Evolutionary conservation across 2,888 invertebrate species (phyloP).

Genomic region (Ennomos erosarius): DNA sequence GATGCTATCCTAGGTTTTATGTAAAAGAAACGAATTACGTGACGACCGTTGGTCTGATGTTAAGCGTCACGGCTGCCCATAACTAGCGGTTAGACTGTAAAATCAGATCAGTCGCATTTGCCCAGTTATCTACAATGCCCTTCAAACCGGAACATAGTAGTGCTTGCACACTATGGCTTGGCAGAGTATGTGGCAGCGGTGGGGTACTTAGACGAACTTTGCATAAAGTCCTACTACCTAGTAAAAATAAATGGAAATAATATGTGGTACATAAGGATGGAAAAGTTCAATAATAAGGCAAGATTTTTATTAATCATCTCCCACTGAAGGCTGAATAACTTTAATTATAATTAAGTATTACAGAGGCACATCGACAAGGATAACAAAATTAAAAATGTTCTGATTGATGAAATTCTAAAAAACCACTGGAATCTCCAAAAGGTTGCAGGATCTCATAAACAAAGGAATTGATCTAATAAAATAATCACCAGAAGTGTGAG

Average conservation of each 20-base stretch:
- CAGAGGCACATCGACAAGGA: slow-evolving; percentile 80
- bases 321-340: slow-evolving; percentile 76
- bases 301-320: slow-evolving; percentile 79
- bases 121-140: too few relatives aligned
- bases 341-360: slow-evolving; percentile 74
- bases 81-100: too few relatives aligned
- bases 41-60: too few relatives aligned
- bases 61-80: too few relatives aligned
- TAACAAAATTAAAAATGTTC: slow-evolving; percentile 84
- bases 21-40: too few relatives aligned
- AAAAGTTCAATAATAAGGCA: slow-evolving; percentile 79
- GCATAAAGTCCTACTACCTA: not conserved
- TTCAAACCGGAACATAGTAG: too few relatives aligned
- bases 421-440: slow-evolving; percentile 83
- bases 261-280: slow-evolving; percentile 51
- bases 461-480: slow-evolving; percentile 81
- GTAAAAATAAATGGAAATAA: not conserved
- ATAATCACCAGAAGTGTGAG: slow-evolving; percentile 38
- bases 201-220: too few relatives aligned
- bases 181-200: too few relatives aligned
- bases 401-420: slow-evolving; percentile 82
- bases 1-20: too few relatives aligned
- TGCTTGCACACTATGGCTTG: too few relatives aligned
- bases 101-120: too few relatives aligned
- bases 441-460: slow-evolving; percentile 82